Percentiles rank a stretch among this genome's conserved stretches.
These are phyloP conservation scores for Australoheros facetus DNA, from an alignment of 2,797 vertebrate genomes.

Conservation along the genomic window DNA sequence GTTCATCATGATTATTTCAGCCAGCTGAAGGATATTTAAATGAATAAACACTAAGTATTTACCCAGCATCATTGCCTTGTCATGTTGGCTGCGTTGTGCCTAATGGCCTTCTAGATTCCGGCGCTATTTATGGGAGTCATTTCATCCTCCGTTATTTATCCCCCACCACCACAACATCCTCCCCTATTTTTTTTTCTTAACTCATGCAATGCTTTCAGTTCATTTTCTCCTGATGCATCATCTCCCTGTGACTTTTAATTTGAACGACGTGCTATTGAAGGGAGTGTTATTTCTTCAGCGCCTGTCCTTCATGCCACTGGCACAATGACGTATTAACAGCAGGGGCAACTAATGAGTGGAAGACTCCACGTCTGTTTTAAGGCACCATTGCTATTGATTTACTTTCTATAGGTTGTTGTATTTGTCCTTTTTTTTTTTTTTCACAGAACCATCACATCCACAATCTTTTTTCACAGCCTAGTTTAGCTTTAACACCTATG, in stretches of 20 bases:
- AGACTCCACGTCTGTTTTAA: constrained; percentile 90
- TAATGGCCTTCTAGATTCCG: constrained; percentile 85
- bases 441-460: constrained; percentile 56
- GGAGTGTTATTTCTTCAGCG: constrained; percentile 90
- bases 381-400: constrained; percentile 93
- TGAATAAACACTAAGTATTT: constrained; percentile 93
- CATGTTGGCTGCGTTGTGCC: constrained; percentile 82
- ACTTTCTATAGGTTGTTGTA: constrained; percentile 70
- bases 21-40: constrained; percentile 74
- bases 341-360: constrained; percentile 89
- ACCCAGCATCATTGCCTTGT: constrained; percentile 89
- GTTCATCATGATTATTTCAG: constrained; percentile 72
- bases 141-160: constrained; percentile 92
- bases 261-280: constrained; percentile 85
- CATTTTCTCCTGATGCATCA: constrained; percentile 74
- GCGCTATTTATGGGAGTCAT: constrained; percentile 90
- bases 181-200: constrained; percentile 78
- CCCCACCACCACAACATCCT: constrained; percentile 61
- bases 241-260: constrained; percentile 91
- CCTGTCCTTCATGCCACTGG: constrained; percentile 94
- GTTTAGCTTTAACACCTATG: constrained; percentile 79
- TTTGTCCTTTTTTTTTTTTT: constrained; percentile 55
- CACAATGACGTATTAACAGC: constrained; percentile 92
- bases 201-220: constrained; percentile 73
- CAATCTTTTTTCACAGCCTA: constrained; percentile 80